phyloP scores from a whole-genome alignment of 2,113 vertebrate genomes.

The Barbus barbus region DNA sequence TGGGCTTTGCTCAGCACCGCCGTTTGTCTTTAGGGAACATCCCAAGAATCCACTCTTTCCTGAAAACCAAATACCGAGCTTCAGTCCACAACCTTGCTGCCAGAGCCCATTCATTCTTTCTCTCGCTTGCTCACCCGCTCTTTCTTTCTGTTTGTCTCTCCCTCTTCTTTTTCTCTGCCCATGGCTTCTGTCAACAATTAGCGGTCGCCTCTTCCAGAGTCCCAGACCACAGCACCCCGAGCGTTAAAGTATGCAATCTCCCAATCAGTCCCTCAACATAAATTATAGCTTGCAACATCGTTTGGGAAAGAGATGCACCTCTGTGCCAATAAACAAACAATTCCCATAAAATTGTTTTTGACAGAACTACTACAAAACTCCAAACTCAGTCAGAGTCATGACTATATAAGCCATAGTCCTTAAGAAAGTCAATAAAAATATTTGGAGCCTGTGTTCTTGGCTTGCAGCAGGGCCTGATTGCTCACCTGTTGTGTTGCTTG shows the following conservation, averaged over 20 bases:
- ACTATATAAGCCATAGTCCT: slow-evolving; percentile 26
- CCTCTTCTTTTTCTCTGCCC: slow-evolving; percentile 66
- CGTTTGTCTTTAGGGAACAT: slow-evolving; percentile 68
- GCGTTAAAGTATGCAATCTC: slow-evolving; percentile 59
- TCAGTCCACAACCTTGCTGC: slow-evolving; percentile 57
- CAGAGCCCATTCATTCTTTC: slow-evolving; percentile 64
- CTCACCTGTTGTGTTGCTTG: slow-evolving; percentile 46
- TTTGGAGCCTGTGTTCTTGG: slow-evolving; percentile 47
- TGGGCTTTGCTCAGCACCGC: slow-evolving; percentile 54
- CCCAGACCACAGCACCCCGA: slow-evolving; percentile 64
- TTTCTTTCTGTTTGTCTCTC: slow-evolving; percentile 17
- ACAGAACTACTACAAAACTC: slow-evolving; percentile 29
- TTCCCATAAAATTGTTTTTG: slow-evolving; percentile 25
- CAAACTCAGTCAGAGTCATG: neutral
- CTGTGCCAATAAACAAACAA: slow-evolving; percentile 38
- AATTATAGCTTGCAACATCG: slow-evolving; percentile 46
- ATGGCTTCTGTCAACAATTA: slow-evolving; percentile 77
- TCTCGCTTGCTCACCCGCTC: slow-evolving; percentile 28
- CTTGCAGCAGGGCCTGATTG: slow-evolving; percentile 35
- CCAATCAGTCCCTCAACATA: slow-evolving; percentile 47
- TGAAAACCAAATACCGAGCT: slow-evolving; percentile 59
- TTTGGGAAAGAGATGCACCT: slow-evolving; percentile 32
- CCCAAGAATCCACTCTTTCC: slow-evolving; percentile 61
- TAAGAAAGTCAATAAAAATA: slow-evolving; percentile 56
- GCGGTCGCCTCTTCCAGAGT: slow-evolving; percentile 73